Evolutionary conservation across 2,888 invertebrate genomes (phyloP).

Genomic region (Nymphalis urticae): DNA sequence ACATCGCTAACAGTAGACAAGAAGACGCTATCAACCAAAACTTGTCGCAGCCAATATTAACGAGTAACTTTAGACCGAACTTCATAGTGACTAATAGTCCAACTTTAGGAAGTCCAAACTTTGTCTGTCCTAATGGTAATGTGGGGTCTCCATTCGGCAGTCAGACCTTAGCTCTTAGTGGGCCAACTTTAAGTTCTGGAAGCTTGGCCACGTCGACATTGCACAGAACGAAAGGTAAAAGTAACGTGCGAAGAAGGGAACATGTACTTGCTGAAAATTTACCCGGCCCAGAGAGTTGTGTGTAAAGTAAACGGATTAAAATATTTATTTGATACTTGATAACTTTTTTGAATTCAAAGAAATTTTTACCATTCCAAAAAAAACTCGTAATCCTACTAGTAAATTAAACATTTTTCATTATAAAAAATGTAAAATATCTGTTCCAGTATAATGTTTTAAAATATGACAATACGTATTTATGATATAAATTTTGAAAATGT

Average conservation of each 20-base stretch:
- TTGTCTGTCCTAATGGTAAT: slow-evolving; percentile 76
- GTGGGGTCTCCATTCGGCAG: slow-evolving; percentile 70
- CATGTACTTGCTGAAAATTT: slow-evolving; percentile 91
- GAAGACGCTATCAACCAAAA: slow-evolving; percentile 73
- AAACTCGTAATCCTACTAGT: too few species aligned
- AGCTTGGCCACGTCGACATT: slow-evolving; percentile 73
- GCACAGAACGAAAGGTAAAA: slow-evolving; percentile 75
- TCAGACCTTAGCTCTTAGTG: slow-evolving; percentile 65
- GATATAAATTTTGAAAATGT: slow-evolving; percentile 1
- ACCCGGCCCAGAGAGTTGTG: slow-evolving; percentile 94
- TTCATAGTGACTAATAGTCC: slow-evolving; percentile 71
- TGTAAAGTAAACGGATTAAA: slow-evolving; percentile 66
- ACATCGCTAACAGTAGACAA: slow-evolving; percentile 59
- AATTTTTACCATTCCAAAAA: slow-evolving; percentile 1
- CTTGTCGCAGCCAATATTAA: slow-evolving; percentile 56
- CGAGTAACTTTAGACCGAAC: slow-evolving; percentile 70
- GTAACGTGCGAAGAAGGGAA: slow-evolving; percentile 82
- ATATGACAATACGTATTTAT: slow-evolving; percentile 22
- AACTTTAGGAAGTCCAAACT: slow-evolving; percentile 76
- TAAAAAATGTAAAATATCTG: too few species aligned
- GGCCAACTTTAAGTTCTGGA: slow-evolving; percentile 69
- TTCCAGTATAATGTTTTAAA: slow-evolving; percentile 1
- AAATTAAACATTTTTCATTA: too few species aligned
- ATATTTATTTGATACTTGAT: slow-evolving; percentile 20
- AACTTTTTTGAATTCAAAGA: slow-evolving; percentile 13